Base-by-base conservation (phyloP, 2,888 invertebrate species). In the Cantharis rustica region DNA sequence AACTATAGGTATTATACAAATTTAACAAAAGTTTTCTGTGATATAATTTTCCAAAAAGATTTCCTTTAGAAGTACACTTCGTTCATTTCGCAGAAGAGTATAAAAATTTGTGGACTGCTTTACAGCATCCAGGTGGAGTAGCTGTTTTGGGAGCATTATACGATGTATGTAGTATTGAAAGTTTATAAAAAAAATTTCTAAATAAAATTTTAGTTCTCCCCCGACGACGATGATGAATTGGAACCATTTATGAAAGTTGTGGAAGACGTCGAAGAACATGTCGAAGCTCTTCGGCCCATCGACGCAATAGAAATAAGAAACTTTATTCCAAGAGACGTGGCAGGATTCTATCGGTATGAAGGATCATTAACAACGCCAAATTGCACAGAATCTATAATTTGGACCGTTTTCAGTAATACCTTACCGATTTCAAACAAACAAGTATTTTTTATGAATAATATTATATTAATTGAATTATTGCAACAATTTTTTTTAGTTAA, bases 301-400 rank as follows among this genome's bases (percentile, higher is more conserved):
- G 70, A 78, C 9, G 27, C 16, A 26, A 79, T 82, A 13, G 61
- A 71, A 2, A 64, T 80, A 0, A 83, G 89, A 16, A 87, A 89
- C 13, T 89, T 94, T 71, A 82, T 95, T 61, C 92, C 93, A 5
- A 87, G 89, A 17, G 88, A 91, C 81, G 87, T 87, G 16, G 87
- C 86, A 2, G 86, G 86, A 10, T 87, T 82, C 77, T 87, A 80
- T 86, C 90, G 93, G 23, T 95, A 95, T 84, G 87, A 91, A 1
- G 95, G 95, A 0, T 95, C 95, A 0, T 88, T 95, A 79, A 95
- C 95, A 2, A 94, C 95, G 0, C 95, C 95, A 10, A 89, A 88
- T 66, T 95, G 95, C 84, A 91, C 91, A 71, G 95, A 95, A 85
- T 90, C 90, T 0, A 94, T 95, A n/a, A 90, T 91, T 4, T 95